Evolutionary conservation across 2,888 invertebrate genomes (phyloP).

Genomic region (Galeopsomyia nigrocyanea): DNA sequence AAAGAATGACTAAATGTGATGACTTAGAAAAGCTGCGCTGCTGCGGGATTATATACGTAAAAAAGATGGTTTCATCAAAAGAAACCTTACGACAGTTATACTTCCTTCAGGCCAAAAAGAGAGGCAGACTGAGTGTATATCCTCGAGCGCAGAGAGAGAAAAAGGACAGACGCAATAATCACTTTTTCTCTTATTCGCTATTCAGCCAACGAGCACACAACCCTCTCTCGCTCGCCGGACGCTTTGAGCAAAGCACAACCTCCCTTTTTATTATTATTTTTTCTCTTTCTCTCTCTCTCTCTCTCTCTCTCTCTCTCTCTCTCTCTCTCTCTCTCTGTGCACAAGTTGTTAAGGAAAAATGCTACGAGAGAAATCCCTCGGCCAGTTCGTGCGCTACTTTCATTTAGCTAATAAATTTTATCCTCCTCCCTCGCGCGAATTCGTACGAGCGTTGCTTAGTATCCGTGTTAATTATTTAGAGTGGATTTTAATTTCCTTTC

Average conservation of each 20-base stretch:
- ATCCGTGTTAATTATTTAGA: conserved; percentile 7
- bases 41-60: no score
- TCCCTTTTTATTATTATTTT: background rate
- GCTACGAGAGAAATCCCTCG: background rate
- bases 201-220: conserved; percentile 2
- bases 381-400: background rate
- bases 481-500: conserved; percentile 15
- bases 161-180: conserved; percentile 16
- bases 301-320: background rate
- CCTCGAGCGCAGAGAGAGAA: conserved; percentile 1
- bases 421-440: background rate
- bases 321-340: background rate
- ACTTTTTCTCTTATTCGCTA: conserved; percentile 29
- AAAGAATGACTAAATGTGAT: conserved; percentile 9
- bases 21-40: conserved; percentile 5
- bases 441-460: background rate
- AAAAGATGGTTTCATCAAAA: no score
- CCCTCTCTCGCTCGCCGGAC: background rate
- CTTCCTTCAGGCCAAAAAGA: background rate
- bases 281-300: background rate
- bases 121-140: background rate
- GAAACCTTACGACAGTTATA: no score
- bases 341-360: background rate
- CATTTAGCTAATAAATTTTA: conserved; percentile 10
- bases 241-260: background rate